A percentile compares a stretch with the other conserved stretches of the same genome.
Conservation (phyloP, 2,113 vertebrate species). For the Chrysemys picta region DNA sequence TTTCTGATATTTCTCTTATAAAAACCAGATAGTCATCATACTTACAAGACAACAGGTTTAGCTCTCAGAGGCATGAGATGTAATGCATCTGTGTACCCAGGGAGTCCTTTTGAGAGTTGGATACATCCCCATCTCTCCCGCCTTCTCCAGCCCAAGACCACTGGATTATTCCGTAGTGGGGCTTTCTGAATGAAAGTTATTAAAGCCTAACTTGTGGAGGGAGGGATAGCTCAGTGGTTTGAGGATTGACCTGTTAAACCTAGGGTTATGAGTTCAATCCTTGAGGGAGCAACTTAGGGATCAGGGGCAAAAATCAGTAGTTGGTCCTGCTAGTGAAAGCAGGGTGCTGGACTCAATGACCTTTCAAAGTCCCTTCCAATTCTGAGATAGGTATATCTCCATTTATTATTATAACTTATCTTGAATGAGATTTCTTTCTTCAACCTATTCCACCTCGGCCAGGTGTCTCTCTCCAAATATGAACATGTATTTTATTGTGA, state of each 20-base stretch:
- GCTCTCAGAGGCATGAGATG: neutral
- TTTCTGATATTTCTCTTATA: neutral
- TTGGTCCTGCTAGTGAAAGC: too few species aligned
- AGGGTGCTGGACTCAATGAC: too few species aligned
- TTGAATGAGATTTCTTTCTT: neutral
- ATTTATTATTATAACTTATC: neutral
- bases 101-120: neutral
- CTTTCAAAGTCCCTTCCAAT: too few species aligned
- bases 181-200: neutral
- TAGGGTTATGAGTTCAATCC: too few species aligned
- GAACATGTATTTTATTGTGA: neutral
- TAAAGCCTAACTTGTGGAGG: neutral
- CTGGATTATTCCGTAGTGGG: neutral
- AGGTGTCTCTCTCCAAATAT: neutral
- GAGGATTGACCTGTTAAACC: too few species aligned
- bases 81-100: neutral
- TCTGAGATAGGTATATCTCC: too few species aligned
- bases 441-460: neutral
- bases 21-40: neutral
- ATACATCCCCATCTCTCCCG: fast-evolving
- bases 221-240: too few species aligned
- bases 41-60: neutral
- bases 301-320: too few species aligned
- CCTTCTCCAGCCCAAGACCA: neutral
- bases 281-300: too few species aligned